These are phyloP conservation scores for Anoplius nigerrimus DNA, from an alignment of 2,888 invertebrate genomes.

Conservation along the genomic window DNA sequence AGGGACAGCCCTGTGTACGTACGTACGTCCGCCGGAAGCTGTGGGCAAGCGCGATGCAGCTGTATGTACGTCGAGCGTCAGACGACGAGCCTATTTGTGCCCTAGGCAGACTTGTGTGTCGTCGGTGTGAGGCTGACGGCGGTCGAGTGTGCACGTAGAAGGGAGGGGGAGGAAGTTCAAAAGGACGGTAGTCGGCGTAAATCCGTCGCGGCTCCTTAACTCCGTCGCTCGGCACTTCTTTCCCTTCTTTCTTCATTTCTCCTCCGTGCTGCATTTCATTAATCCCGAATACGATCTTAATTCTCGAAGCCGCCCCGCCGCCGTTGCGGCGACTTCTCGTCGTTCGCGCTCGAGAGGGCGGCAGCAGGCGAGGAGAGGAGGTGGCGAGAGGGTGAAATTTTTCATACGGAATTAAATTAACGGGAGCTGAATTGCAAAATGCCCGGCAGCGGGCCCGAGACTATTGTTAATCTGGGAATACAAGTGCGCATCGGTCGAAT, in stretches of 20 bases:
- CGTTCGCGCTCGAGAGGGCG: not conserved
- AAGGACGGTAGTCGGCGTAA: constrained; percentile 27
- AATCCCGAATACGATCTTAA: constrained; percentile 26
- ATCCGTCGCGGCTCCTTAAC: constrained; percentile 44
- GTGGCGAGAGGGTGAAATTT: not conserved
- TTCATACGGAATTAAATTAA: constrained; percentile 4
- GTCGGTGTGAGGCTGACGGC: no score
- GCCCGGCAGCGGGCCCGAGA: no score
- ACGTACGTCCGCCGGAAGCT: no score
- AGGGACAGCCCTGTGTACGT: no score
- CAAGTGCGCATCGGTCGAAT: no score
- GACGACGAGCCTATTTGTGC: no score
- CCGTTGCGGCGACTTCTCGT: not conserved
- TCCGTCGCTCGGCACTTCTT: constrained; percentile 24
- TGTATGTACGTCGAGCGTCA: no score
- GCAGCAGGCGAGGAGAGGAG: not conserved
- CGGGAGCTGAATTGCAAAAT: not conserved
- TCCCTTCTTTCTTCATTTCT: constrained; percentile 13
- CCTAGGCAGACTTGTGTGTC: no score
- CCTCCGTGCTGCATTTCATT: constrained; percentile 31
- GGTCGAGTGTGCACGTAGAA: constrained; percentile 9
- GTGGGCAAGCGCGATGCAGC: no score
- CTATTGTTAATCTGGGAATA: no score
- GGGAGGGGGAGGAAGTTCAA: constrained; percentile 10
- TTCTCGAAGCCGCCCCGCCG: not conserved